Conservation (phyloP, 2,797 vertebrate species). For the Notolabrus celidotus region DNA sequence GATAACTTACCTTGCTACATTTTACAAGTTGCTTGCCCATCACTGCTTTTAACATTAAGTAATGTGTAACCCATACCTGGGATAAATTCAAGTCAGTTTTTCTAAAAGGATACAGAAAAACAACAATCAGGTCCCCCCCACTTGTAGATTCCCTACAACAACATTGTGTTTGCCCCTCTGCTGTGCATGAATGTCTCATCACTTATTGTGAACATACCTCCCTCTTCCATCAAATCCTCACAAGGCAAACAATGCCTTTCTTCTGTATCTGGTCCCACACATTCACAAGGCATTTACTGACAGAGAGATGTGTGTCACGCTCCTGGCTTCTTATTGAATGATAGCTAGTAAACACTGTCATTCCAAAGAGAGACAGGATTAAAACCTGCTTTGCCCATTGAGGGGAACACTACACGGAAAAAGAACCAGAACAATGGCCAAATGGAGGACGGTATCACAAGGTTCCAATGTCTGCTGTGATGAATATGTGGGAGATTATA, state of each 20-base stretch:
- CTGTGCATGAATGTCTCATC: constrained; percentile 21
- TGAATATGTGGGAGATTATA: constrained; percentile 89
- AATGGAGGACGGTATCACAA: constrained; percentile 82
- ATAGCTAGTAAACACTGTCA: constrained; percentile 84
- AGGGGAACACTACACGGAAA: constrained; percentile 69
- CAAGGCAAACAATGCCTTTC: constrained; percentile 54
- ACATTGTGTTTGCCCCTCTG: background rate
- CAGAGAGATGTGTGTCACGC: constrained; percentile 68
- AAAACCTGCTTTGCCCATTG: constrained; percentile 79
- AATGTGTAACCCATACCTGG: too few relatives aligned
- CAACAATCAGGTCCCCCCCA: too few relatives aligned
- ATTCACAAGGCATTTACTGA: constrained; percentile 58
- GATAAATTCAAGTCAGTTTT: too few relatives aligned
- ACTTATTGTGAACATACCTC: constrained; percentile 12
- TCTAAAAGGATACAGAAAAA: too few relatives aligned
- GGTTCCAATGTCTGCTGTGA: constrained; percentile 83
- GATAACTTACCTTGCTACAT: too few relatives aligned
- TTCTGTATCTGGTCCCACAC: constrained; percentile 51
- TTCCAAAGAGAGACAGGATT: constrained; percentile 80
- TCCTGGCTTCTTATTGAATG: constrained; percentile 77
- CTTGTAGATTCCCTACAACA: background rate
- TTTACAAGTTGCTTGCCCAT: too few relatives aligned
- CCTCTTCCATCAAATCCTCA: constrained; percentile 40
- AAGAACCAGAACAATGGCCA: constrained; percentile 81
- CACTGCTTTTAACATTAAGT: too few relatives aligned